Base-by-base conservation (phyloP, 2,888 invertebrate species). In the Caenorhabditis auriculariae region DNA sequence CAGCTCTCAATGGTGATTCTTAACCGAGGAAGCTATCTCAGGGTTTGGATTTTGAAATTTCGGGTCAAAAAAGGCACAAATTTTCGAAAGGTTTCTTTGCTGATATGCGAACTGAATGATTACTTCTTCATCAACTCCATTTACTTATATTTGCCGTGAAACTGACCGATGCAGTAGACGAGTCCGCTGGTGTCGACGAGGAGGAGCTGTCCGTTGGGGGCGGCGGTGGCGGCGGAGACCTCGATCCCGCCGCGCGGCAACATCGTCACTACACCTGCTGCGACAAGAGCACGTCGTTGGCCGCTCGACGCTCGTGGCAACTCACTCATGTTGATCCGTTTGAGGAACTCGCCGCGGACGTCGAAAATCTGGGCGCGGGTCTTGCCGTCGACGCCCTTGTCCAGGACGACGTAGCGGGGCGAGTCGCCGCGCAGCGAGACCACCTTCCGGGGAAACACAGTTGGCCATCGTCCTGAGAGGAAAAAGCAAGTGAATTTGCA, bases 401-500 rank as follows among this genome's bases (percentile, higher is more conserved):
- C 73, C 24, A 74, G 54, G 27, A 74, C 71, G 7, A 71, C 69
- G 39, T 74, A 74, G 4, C 73, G 61, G 4, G 59, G 46, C n/a
- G 51, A 24, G 6, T 67, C 69, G 37, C 62, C 60, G n/a, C 62
- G 50, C 26, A 74, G 35, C 4, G 69, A 66, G 6, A 74, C 67
- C 3, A 77, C 76, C 58, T 76, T 76, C 1, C 71, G 57, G 1
- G 77, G 77, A 72, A 76, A 43, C 77, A 77, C 38, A 77, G 54
- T 41, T 66, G 70, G 17, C 77, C 77, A 48, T 77, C 77, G 43
- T 76, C 74, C 52, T 54, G 26, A 29, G 39, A 29, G 19, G 15
- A 19, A 7, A 24, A 24, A 44, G 21, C 12, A 44, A 15, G 9
- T 44, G 7, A 4, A 41, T 12, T n/a, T 41, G 41, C 9, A 19